Base-by-base conservation (phyloP, 2,797 vertebrate genomes). In the Lophius americanus region DNA sequence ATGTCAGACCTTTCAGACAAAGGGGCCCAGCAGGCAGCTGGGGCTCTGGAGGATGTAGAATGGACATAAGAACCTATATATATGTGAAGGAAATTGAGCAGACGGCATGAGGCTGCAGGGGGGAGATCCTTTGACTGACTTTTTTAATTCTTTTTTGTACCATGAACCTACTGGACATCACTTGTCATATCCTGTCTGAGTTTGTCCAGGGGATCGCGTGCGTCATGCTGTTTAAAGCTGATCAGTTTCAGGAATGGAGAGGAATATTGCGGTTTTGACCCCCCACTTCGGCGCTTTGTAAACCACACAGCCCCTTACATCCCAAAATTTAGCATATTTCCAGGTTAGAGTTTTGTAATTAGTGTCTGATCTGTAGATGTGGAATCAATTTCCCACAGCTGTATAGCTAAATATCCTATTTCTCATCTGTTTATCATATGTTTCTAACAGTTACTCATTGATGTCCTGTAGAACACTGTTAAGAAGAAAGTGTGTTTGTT, bases 111-210 rank as follows among this genome's bases (percentile, higher is more conserved):
- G 38, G 53, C 71, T 75, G 64, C 38, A 7, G 72, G 73, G 66
- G 76, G 63, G 44, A 1, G 37, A 5, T 14, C 3, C 11, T 71
- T 36, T 68, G 42, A 12, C 14, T 32, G 47, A 10, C 10, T 43
- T 38, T 60, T 52, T 39, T 6, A n/a, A 36, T 5, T 14, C 37
- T 43, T 75, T 64, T 62, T 23, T 70, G 12, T 70, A 71, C 78
- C 64, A 78, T 76, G 60, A 88, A 79, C 66, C 79, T 56, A 48
- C 69, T 49, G 73, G 79, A 83, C 68, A 53, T 81, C 76, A 68
- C 74, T 69, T 85, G 82, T 83, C 70, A 83, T 70, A 87, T 90
- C 85, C 88, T 88, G 88, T 91, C 86, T 87, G 78, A 84, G 79
- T 71, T 79, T 51, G 73, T 84, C 83, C 70, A 51, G 83, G 90